A percentile compares a stretch with the other conserved stretches of the same genome.
These are phyloP conservation scores for Probosciger aterrimus DNA, from an alignment of 2,113 vertebrate species.

Conservation along the genomic window DNA sequence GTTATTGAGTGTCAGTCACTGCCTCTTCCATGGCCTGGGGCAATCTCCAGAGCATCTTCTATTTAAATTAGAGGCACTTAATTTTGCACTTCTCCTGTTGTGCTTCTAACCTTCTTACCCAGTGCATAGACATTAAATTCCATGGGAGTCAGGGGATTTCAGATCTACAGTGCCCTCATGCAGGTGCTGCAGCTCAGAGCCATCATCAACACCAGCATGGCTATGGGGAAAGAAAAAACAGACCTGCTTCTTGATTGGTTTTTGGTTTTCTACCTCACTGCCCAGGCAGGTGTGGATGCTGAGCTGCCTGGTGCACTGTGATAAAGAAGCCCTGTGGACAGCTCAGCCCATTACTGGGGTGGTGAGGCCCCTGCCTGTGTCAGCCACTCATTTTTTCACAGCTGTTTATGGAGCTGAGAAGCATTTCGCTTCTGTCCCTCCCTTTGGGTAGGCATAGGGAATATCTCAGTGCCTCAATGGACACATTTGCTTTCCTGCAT, in stretches of 20 bases:
- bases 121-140: neutral
- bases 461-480: accelerated
- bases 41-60: neutral
- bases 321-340: neutral
- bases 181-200: neutral
- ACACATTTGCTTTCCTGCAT: neutral
- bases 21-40: neutral
- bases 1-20: neutral
- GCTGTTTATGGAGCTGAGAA: neutral
- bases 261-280: neutral
- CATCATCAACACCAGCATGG: neutral
- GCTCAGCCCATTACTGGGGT: neutral
- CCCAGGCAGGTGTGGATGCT: neutral
- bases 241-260: neutral
- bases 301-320: neutral
- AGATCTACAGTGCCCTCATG: accelerated
- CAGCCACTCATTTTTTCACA: neutral
- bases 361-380: neutral
- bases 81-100: neutral
- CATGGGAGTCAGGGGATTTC: neutral
- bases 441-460: neutral
- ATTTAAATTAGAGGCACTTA: neutral
- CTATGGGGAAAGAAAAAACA: neutral
- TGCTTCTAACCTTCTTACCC: neutral
- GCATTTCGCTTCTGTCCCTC: neutral